phyloP scores from a whole-genome alignment of 1,140 invertebrate species.

The Musca vetustissima region DNA sequence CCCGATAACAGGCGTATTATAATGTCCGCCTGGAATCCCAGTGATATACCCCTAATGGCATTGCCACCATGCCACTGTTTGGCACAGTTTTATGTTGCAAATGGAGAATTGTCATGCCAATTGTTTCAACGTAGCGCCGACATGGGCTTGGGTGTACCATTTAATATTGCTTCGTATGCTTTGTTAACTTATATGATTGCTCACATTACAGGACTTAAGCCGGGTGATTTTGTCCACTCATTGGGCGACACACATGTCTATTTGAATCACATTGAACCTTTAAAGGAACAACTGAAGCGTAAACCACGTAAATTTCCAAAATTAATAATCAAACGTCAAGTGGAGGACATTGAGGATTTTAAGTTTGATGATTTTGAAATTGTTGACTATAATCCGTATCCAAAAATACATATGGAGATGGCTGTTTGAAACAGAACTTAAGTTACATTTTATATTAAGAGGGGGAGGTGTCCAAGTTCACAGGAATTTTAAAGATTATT shows the following conservation, averaged over 20 bases:
- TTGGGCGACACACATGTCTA: constrained; percentile 98
- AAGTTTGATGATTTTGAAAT: constrained; percentile 86
- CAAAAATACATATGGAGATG: constrained; percentile 94
- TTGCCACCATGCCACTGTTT: constrained; percentile 96
- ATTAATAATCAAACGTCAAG: constrained; percentile 69
- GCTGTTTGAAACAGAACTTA: constrained; percentile 74
- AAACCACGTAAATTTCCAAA: constrained; percentile 82
- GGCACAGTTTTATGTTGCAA: constrained; percentile 91
- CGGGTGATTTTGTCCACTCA: constrained; percentile 95
- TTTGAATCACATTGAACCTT: constrained; percentile 83
- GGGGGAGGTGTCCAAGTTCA: too few species aligned
- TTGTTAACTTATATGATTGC: constrained; percentile 96
- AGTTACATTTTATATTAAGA: too few species aligned
- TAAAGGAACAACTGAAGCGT: constrained; percentile 82
- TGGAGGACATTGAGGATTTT: constrained; percentile 88
- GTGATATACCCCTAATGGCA: constrained; percentile 89
- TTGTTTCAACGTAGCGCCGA: constrained; percentile 97
- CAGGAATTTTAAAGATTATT: too few species aligned
- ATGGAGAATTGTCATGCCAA: constrained; percentile 84
- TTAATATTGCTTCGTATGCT: constrained; percentile 98
- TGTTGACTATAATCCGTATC: constrained; percentile 84
- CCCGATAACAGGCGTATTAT: constrained; percentile 89
- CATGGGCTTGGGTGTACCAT: constrained; percentile 97
- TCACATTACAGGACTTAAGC: constrained; percentile 87
- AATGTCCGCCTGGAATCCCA: constrained; percentile 94